Conservation (phyloP, 2,888 invertebrate species). For the Lepidocyrtinus sp. region DNA sequence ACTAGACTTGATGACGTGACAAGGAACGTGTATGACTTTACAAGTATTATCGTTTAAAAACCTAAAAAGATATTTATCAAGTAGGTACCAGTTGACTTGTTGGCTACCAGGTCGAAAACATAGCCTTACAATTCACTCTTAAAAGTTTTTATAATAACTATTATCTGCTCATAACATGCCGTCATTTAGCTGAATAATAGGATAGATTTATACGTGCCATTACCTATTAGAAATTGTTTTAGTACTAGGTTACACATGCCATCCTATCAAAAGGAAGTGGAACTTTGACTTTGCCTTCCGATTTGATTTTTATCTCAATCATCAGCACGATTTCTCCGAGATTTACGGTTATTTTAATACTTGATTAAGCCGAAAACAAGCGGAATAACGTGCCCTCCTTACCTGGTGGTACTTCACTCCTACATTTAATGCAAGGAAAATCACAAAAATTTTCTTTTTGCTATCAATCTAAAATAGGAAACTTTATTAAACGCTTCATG, state of each 20-base stretch:
- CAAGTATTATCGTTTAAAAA: too few relatives aligned
- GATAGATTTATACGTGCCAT: background rate
- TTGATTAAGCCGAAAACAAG: background rate
- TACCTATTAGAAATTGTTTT: background rate
- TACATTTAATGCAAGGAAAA: background rate
- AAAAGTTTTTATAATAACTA: background rate
- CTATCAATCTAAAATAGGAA: background rate
- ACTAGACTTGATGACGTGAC: too few relatives aligned
- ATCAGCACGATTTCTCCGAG: background rate
- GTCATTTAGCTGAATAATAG: constrained; percentile 2
- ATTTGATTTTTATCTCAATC: background rate
- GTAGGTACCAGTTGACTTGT: background rate
- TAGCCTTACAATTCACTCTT: background rate
- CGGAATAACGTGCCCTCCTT: background rate
- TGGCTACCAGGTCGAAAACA: background rate
- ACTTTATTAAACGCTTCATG: background rate
- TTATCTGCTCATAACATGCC: background rate
- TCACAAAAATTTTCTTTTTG: background rate
- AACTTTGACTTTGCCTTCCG: constrained; percentile 25
- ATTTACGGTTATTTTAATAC: background rate
- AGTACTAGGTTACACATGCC: background rate
- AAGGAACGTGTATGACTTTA: too few relatives aligned
- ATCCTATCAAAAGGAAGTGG: constrained; percentile 21
- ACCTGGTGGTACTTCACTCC: background rate
- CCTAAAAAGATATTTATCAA: constrained; percentile 4